A percentile compares a stretch with the other conserved stretches of the same genome.
Evolutionary conservation across 2,888 invertebrate species (phyloP).

Genomic region (Miltochrista miniata): DNA sequence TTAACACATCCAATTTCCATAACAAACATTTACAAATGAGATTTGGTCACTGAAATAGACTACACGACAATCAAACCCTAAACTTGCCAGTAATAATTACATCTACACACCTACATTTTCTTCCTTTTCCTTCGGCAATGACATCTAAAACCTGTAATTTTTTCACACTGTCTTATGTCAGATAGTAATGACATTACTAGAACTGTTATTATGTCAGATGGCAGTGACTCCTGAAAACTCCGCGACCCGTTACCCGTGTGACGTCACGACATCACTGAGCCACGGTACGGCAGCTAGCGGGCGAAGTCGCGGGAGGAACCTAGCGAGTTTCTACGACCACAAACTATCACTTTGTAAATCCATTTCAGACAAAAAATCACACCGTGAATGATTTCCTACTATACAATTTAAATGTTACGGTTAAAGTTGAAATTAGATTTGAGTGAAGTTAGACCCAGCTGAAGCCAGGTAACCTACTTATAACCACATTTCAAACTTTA

Average conservation of each 20-base stretch:
- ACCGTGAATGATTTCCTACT: slow-evolving; percentile 1
- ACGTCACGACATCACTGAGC: slow-evolving; percentile 20
- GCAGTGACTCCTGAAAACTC: no score
- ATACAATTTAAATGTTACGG: no score
- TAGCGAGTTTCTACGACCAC: slow-evolving; percentile 23
- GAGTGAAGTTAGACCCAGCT: no score
- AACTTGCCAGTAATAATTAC: no score
- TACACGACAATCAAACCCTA: not conserved
- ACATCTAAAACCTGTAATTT: no score
- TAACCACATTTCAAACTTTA: not conserved
- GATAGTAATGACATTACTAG: no score
- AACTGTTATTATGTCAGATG: no score
- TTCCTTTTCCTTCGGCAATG: no score
- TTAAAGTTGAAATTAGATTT: no score
- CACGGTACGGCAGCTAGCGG: slow-evolving; percentile 3
- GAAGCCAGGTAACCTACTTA: no score
- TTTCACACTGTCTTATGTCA: no score
- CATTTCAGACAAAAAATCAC: slow-evolving; percentile 5
- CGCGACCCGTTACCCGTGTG: slow-evolving; percentile 25
- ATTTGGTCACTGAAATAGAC: slow-evolving; percentile 10
- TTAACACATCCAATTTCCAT: slow-evolving; percentile 1
- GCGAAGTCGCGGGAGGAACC: slow-evolving; percentile 23
- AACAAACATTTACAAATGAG: slow-evolving; percentile 11
- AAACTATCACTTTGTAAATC: slow-evolving; percentile 10
- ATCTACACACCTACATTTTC: no score